Percentiles rank a stretch among this genome's conserved stretches.
Evolutionary conservation across 92 coral and sea anemone species (phyloP).

Genomic region (Heliopora coerulea): DNA sequence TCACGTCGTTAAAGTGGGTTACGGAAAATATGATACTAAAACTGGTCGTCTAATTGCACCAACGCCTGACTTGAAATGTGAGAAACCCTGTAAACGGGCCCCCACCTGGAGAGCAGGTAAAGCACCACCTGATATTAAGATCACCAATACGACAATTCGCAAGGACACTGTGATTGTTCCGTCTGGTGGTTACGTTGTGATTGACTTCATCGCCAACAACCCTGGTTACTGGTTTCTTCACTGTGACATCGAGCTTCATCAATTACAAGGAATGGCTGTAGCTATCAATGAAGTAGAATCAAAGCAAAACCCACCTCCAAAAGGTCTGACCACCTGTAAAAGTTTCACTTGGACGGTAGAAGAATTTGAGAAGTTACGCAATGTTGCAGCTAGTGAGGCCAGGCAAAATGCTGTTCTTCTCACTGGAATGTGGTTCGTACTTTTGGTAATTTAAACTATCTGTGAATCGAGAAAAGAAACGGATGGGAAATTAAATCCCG

Average conservation of each 20-base stretch:
- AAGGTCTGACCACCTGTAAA: neutral
- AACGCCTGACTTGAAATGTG: neutral
- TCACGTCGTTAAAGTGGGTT: conserved; percentile 32
- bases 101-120: neutral
- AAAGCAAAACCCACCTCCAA: conserved; percentile 9
- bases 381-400: too few relatives aligned
- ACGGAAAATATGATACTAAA: neutral
- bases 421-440: too few relatives aligned
- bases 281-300: conserved; percentile 36
- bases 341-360: conserved; percentile 23
- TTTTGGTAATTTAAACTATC: too few relatives aligned
- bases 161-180: conserved; percentile 75
- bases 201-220: conserved; percentile 61
- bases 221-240: conserved; percentile 83
- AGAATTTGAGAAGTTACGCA: conserved; percentile 19
- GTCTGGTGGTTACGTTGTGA: conserved; percentile 67
- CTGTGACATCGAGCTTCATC: conserved; percentile 71
- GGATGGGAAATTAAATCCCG: too few relatives aligned
- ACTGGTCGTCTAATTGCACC: neutral
- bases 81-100: neutral
- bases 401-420: too few relatives aligned
- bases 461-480: too few relatives aligned
- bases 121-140: neutral
- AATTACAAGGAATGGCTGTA: conserved; percentile 67
- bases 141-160: conserved; percentile 40